These are phyloP conservation scores for Panonychus citri DNA, from an alignment of 1,140 invertebrate genomes.

Conservation along the genomic window DNA sequence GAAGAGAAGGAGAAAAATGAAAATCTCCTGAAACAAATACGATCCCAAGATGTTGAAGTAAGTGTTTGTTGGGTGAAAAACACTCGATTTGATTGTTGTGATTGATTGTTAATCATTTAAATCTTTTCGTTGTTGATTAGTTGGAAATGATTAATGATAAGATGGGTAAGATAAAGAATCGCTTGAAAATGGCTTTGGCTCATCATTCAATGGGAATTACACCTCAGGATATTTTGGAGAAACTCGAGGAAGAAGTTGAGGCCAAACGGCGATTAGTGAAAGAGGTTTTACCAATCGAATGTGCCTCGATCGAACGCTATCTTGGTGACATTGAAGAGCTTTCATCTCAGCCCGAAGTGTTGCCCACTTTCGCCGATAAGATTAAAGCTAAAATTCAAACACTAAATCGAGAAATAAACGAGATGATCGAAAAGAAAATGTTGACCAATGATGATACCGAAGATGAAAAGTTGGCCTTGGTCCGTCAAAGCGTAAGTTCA, in stretches of 20 bases:
- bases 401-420: constrained; percentile 36
- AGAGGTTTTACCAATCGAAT: constrained; percentile 51
- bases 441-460: constrained; percentile 25
- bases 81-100: neutral
- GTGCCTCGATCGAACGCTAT: constrained; percentile 33
- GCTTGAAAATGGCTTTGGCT: neutral
- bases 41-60: constrained; percentile 3
- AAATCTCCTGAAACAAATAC: constrained; percentile 5
- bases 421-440: constrained; percentile 28
- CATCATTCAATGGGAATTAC: neutral
- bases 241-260: constrained; percentile 48
- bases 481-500: constrained; percentile 40
- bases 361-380: constrained; percentile 37
- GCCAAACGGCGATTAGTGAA: constrained; percentile 47
- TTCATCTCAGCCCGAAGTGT: constrained; percentile 31
- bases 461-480: constrained; percentile 51
- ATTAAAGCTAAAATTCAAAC: constrained; percentile 36
- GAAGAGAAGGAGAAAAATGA: constrained; percentile 7
- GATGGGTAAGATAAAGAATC: neutral
- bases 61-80: neutral
- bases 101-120: neutral
- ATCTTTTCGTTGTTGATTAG: neutral
- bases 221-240: constrained; percentile 22
- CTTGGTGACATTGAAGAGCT: constrained; percentile 42
- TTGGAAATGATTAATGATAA: neutral